These are phyloP conservation scores for Hephaestus fuliginosus DNA, from an alignment of 2,797 vertebrate genomes.

Conservation along the genomic window DNA sequence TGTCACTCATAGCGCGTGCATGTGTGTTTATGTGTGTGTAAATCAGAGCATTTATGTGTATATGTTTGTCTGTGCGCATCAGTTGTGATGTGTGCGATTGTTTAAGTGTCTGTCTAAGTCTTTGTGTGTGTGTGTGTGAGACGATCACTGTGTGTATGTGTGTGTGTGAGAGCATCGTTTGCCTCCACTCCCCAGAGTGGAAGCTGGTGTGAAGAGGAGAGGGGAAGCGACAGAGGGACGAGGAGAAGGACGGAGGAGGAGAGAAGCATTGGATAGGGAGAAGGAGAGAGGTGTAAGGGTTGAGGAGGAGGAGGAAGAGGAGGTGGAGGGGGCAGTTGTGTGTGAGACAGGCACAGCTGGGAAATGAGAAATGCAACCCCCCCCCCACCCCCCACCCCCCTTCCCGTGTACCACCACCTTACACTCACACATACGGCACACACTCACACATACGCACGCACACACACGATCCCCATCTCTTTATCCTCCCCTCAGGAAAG, in stretches of 20 bases:
- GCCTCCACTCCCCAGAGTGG: conserved; percentile 70
- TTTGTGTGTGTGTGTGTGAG: conserved; percentile 34
- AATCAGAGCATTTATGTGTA: conserved; percentile 52
- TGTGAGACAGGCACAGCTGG: conserved; percentile 86
- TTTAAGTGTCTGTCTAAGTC: conserved; percentile 57
- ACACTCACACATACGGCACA: conserved; percentile 69
- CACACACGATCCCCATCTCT: conserved; percentile 78
- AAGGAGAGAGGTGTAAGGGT: conserved; percentile 48
- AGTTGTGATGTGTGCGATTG: conserved; percentile 55
- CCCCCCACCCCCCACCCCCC: conserved; percentile 59
- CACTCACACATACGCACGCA: conserved; percentile 61
- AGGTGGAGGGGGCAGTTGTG: conserved; percentile 62
- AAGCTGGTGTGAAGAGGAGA: conserved; percentile 60
- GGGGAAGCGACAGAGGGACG: conserved; percentile 49
- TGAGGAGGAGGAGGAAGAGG: conserved; percentile 12
- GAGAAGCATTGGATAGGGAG: conserved; percentile 54
- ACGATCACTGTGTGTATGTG: conserved; percentile 26
- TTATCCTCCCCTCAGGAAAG: conserved; percentile 88
- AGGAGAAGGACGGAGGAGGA: conserved; percentile 47
- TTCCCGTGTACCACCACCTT: conserved; percentile 72
- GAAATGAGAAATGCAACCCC: conserved; percentile 84
- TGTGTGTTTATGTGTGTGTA: conserved; percentile 47
- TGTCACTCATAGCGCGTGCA: conserved; percentile 15
- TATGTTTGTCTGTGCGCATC: conserved; percentile 59
- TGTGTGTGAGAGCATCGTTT: conserved; percentile 41